Conservation (phyloP, 2,888 invertebrate genomes). For the Tiliacea aurago region DNA sequence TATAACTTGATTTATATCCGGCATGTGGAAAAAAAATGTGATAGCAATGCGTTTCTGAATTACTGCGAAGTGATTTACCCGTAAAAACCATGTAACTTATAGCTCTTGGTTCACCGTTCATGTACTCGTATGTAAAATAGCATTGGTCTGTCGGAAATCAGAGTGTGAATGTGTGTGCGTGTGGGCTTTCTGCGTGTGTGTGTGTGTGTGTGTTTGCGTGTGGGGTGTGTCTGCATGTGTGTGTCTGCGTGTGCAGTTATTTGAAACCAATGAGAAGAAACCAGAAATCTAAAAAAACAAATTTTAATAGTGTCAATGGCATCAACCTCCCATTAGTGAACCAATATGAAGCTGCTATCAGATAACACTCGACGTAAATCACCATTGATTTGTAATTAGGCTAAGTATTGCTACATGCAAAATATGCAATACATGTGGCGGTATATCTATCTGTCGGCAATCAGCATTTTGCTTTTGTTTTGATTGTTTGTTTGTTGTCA, state of each 20-base stretch:
- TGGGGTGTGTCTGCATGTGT: too few species aligned
- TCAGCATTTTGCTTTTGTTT: too few species aligned
- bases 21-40: too few species aligned
- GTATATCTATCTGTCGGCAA: too few species aligned
- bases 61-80: background rate
- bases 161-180: background rate
- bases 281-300: background rate
- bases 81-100: background rate
- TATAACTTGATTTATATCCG: too few species aligned
- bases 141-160: background rate
- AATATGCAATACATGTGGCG: too few species aligned
- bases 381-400: slow-evolving; percentile 10
- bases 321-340: background rate
- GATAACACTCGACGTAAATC: slow-evolving; percentile 5
- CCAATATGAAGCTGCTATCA: slow-evolving; percentile 8
- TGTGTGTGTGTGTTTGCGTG: too few species aligned
- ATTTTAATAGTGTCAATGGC: too few species aligned
- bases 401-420: background rate
- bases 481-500: too few species aligned
- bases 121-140: background rate
- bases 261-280: background rate
- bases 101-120: background rate
- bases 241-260: too few species aligned
- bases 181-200: too few species aligned
- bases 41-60: background rate